Evolutionary conservation across 2,797 vertebrate species (phyloP).

Genomic region (Tokudaia muenninki): DNA sequence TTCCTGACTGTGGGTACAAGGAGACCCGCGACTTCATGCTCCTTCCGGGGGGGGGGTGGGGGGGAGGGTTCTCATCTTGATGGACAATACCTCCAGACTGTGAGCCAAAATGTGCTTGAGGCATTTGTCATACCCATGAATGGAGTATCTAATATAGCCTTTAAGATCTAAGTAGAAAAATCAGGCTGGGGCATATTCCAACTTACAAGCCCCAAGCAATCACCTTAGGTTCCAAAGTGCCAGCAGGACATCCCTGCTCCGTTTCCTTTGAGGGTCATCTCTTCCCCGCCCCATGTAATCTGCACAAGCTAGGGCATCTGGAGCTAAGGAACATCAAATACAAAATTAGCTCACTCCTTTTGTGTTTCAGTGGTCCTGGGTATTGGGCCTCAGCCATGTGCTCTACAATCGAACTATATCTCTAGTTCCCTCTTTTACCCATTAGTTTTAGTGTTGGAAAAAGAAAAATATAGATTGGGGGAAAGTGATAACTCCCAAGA

Average conservation of each 20-base stretch:
- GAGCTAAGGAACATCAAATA: background rate
- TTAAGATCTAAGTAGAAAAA: constrained; percentile 8
- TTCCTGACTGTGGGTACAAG: background rate
- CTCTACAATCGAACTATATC: background rate
- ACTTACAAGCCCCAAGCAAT: background rate
- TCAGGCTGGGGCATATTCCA: background rate
- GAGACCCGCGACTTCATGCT: background rate
- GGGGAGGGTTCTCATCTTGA: background rate
- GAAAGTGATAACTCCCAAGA: background rate
- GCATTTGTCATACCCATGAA: background rate
- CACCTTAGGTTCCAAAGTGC: background rate
- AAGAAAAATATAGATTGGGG: background rate
- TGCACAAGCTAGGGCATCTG: background rate
- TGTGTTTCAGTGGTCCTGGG: too few species aligned
- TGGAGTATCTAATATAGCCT: background rate
- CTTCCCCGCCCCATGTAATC: background rate
- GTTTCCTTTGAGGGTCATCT: background rate
- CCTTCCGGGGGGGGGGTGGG: too few species aligned
- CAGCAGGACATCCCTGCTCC: background rate
- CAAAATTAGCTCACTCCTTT: background rate
- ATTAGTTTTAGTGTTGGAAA: background rate
- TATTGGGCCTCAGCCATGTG: background rate
- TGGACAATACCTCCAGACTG: background rate
- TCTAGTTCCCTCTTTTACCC: background rate
- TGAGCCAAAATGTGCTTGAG: background rate